Evolutionary conservation across 2,888 invertebrate species (phyloP).

Genomic region (Hypselothyrea guttata): DNA sequence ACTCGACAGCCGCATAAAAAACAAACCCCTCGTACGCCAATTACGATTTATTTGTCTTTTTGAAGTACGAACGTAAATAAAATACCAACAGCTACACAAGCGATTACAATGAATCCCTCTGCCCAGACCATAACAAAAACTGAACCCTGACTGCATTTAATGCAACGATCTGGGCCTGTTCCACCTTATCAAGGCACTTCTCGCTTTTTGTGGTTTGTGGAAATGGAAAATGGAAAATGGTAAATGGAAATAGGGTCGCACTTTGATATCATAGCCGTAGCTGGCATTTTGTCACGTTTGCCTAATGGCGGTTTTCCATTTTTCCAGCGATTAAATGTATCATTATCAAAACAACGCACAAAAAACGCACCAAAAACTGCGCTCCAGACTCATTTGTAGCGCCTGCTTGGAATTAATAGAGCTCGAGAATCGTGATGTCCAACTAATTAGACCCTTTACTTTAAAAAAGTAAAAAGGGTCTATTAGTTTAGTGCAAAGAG

Average conservation of each 20-base stretch:
- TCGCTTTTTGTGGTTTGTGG: constrained; percentile 37
- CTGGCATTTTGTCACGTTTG: constrained; percentile 73
- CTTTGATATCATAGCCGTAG: constrained; percentile 38
- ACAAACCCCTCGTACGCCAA: constrained; percentile 69
- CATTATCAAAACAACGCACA: constrained; percentile 61
- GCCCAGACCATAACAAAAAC: background rate
- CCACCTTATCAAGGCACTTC: constrained; percentile 52
- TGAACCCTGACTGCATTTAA: constrained; percentile 20
- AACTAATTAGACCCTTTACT: too few species aligned
- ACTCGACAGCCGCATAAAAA: constrained; percentile 29
- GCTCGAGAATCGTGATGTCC: constrained; percentile 16
- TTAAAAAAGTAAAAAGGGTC: too few species aligned
- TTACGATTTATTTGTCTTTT: constrained; percentile 74
- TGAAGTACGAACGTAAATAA: constrained; percentile 66
- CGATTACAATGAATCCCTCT: constrained; percentile 16
- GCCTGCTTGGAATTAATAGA: constrained; percentile 48
- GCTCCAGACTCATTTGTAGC: constrained; percentile 51
- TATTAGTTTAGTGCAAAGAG: constrained; percentile 26
- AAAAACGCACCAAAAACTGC: constrained; percentile 15
- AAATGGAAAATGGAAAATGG: constrained; percentile 14
- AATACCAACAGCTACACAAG: constrained; percentile 31
- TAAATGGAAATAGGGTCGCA: constrained; percentile 46
- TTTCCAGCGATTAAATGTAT: constrained; percentile 71
- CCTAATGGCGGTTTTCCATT: constrained; percentile 33
- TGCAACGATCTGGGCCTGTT: constrained; percentile 43